These are phyloP conservation scores for Alethe castanea DNA, from an alignment of 2,113 vertebrate species.

Conservation along the genomic window DNA sequence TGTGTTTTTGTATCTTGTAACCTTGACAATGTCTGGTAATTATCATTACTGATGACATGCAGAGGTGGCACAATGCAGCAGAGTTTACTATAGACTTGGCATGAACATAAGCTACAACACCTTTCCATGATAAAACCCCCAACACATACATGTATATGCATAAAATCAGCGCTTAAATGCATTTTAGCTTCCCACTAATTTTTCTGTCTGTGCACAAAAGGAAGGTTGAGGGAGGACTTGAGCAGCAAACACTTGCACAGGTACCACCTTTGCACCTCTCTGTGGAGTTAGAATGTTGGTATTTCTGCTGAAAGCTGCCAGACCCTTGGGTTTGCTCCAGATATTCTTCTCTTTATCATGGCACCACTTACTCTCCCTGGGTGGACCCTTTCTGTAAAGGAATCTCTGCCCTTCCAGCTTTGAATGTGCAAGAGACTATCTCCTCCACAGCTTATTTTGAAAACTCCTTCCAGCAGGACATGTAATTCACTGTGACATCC, in stretches of 20 bases:
- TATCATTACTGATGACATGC: neutral
- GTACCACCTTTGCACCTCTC: neutral
- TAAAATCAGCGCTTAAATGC: neutral
- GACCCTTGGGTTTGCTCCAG: neutral
- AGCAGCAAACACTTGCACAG: neutral
- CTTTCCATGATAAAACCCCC: neutral
- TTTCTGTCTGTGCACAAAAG: neutral
- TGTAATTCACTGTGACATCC: neutral
- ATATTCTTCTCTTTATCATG: neutral
- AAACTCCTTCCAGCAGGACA: neutral
- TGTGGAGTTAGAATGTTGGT: neutral
- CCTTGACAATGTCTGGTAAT: neutral
- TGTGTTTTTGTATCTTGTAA: neutral
- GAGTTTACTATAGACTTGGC: neutral
- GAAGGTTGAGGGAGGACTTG: neutral
- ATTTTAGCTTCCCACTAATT: neutral
- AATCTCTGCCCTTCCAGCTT: neutral
- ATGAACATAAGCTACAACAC: neutral
- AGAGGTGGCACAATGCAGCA: neutral
- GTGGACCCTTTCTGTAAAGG: neutral
- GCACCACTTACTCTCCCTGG: neutral
- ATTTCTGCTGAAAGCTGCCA: neutral
- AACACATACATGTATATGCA: too few species aligned
- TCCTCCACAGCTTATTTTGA: neutral
- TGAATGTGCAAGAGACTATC: fast-evolving